phyloP scores from a whole-genome alignment of 2,797 vertebrate species.

The Mionectes olivaceus region DNA sequence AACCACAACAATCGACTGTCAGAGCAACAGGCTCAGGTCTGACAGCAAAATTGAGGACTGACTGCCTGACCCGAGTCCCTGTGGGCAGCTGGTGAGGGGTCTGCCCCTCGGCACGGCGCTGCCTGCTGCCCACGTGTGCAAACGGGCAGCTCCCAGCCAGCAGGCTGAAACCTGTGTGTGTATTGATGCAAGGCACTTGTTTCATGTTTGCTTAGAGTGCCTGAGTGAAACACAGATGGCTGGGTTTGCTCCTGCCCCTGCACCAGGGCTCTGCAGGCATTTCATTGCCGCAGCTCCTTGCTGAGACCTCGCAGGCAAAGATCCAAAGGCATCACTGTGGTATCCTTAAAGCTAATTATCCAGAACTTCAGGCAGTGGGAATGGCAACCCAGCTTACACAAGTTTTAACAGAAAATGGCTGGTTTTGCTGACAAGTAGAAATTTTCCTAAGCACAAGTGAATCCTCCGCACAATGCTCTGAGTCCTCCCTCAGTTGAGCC shows the following conservation, averaged over 20 bases:
- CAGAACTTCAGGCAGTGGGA: background rate
- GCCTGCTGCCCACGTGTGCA: background rate
- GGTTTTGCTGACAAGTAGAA: background rate
- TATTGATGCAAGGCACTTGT: background rate
- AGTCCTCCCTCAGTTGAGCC: background rate
- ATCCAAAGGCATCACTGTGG: background rate
- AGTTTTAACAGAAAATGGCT: background rate
- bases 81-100: background rate
- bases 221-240: background rate
- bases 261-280: accelerated
- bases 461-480: accelerated
- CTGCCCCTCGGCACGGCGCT: accelerated
- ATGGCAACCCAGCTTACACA: background rate
- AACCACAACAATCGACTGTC: background rate
- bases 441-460: background rate
- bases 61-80: accelerated
- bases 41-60: background rate
- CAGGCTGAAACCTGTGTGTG: background rate
- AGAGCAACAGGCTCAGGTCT: background rate
- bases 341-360: background rate
- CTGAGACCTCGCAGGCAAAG: background rate
- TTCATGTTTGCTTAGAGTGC: background rate
- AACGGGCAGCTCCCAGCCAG: background rate
- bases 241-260: background rate
- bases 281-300: background rate